Base-by-base conservation (phyloP, 2,797 vertebrate genomes). In the Hippopotamyrus pictus region DNA sequence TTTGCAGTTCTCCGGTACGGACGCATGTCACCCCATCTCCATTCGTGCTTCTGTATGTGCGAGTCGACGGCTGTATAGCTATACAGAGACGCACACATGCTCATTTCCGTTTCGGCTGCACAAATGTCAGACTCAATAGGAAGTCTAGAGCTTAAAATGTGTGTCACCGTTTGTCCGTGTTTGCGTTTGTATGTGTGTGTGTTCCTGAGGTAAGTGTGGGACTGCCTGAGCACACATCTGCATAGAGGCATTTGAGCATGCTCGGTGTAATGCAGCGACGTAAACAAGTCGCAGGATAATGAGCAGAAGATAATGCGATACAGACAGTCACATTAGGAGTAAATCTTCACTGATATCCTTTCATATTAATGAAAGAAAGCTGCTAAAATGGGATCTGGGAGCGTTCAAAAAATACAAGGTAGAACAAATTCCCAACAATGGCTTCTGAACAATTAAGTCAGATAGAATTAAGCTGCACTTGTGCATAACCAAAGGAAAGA, bases 1-100 rank as follows among this genome's bases (percentile, higher is more conserved):
- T 89, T 92, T 99, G 91, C 98, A 98, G 93, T 99, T 99, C 93
- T 98, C 98, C 91, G 97, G 98, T 99, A 92, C 93, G 95, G 59
- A 12, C 79, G 22, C 9, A 33, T 7, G 69, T 41, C 29, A 41
- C 33, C 33, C 25, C 53, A 7, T 51, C 29, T 73, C 2, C n/a
- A 19, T 65, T 3, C 12, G 82, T 85, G 6, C 65, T 22, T 62
- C n/a, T n/a, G 76, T 65, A 46, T 62, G 54, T 62, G 17, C 33
- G 5, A 37, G 11, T 69, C 62, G 3, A 69, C 1, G 11, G 12
- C 69, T 41, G 17, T 11, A 33, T 65, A 29, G 22, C 22, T 29
- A 65, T 29, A 65, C 8, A 65, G 62, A 76, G 33, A 76, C 5
- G 73, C 73, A 76, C 17, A 0, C 29, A 17, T 76, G 5, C 17